A percentile compares a stretch with the other conserved stretches of the same genome.
Evolutionary conservation across 1,140 invertebrate species (phyloP).

Genomic region (Danaus plexippus): DNA sequence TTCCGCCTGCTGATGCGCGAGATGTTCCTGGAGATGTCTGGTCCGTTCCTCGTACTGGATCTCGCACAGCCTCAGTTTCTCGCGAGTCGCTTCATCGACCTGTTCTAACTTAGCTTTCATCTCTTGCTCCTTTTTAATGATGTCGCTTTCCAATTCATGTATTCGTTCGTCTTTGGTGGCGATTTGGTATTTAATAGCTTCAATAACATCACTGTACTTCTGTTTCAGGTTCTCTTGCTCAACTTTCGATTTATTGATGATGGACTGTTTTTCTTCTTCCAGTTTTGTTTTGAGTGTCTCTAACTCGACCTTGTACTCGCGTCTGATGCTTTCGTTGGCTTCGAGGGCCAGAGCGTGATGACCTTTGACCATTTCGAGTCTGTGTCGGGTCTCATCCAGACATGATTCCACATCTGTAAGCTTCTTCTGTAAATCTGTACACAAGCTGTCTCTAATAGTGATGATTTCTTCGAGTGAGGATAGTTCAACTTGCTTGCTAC

Average conservation of each 20-base stretch:
- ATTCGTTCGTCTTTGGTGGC: slow-evolving; percentile 47
- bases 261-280: slow-evolving; percentile 60
- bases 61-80: slow-evolving; percentile 64
- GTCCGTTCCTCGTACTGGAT: slow-evolving; percentile 67
- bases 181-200: slow-evolving; percentile 42
- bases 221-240: slow-evolving; percentile 54
- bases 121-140: slow-evolving; percentile 48
- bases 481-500: slow-evolving; percentile 54
- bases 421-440: slow-evolving; percentile 62
- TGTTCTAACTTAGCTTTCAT: slow-evolving; percentile 64
- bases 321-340: slow-evolving; percentile 66
- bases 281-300: slow-evolving; percentile 59
- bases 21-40: slow-evolving; percentile 51
- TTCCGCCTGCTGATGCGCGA: slow-evolving; percentile 43
- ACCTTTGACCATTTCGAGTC: slow-evolving; percentile 65
- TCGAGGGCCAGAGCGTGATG: slow-evolving; percentile 66
- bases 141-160: slow-evolving; percentile 42
- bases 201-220: slow-evolving; percentile 47
- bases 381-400: slow-evolving; percentile 56
- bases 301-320: slow-evolving; percentile 63
- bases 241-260: slow-evolving; percentile 46
- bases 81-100: slow-evolving; percentile 57
- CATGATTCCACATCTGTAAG: slow-evolving; percentile 45
- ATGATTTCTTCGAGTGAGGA: slow-evolving; percentile 59
- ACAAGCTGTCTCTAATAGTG: slow-evolving; percentile 57